Base-by-base conservation (phyloP, 2,113 vertebrate genomes). In the Cheilinus undulatus region DNA sequence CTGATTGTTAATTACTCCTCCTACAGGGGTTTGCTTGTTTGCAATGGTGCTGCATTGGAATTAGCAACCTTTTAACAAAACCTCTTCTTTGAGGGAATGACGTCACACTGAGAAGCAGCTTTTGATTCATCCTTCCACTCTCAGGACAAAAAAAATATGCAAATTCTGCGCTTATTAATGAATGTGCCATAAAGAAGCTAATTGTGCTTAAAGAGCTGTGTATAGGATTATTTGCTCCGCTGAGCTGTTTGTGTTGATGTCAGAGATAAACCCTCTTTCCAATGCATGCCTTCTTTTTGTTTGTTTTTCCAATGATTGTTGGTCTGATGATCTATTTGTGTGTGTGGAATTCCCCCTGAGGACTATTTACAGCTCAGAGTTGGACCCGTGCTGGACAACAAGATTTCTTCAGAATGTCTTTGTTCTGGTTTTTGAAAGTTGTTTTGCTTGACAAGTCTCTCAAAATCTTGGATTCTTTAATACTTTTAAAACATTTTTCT, bases 11-110 rank as follows among this genome's bases (percentile, higher is more conserved):
- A 71, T 81, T 81, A 72, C 46, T 77, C 73, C 23, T 50, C 46
- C 67, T 32, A 9, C n/a, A 8, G 62, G 54, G n/a, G 45, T 70
- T 59, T 64, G 68, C 22, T 72, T 60, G 71, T 93, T 90, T 92
- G 83, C 78, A 79, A 71, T 36, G 20, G 32, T 80, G 78, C 82
- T 85, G 40, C 80, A 76, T 43, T 68, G 30, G 42, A 82, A 78
- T 58, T 38, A 50, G 42, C 8, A 75, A 82, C 68, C 75, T 76
- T 78, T 56, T 20, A 76, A 68, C 51, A 27, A 32, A 62, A 59
- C 67, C 64, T 77, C 82, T 62, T 11, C 77, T 73, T 77, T 1
- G 73, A 48, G 52, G 1, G 3, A 62, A 54, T 67, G 72, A 87
- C 19, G n/a, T 81, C 83, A 82, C 38, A 9, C 59, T 45, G 65